Evolutionary conservation across 1,140 invertebrate genomes (phyloP).

Genomic region (Limonius californicus): DNA sequence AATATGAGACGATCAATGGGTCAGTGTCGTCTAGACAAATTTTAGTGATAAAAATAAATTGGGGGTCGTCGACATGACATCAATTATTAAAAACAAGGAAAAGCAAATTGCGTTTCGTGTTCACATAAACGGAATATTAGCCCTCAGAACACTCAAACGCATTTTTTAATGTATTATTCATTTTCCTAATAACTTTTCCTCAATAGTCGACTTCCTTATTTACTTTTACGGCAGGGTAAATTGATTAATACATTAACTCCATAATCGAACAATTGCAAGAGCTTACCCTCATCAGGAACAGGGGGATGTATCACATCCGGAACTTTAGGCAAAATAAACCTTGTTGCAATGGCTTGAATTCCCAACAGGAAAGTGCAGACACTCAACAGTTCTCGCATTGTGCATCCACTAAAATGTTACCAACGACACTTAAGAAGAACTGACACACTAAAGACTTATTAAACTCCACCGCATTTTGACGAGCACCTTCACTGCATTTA

Average conservation of each 20-base stretch:
- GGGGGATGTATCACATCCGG: constrained; percentile 47
- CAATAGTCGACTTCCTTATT: background rate
- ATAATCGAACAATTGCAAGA: too few relatives aligned
- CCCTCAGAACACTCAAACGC: background rate
- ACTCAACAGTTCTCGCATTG: background rate
- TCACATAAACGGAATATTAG: background rate
- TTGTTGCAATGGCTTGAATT: background rate
- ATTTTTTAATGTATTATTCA: constrained; percentile 1
- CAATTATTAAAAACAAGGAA: background rate
- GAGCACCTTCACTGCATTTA: background rate
- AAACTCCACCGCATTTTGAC: background rate
- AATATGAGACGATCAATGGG: background rate
- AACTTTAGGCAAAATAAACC: constrained; percentile 43
- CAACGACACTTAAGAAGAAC: background rate
- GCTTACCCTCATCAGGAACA: constrained; percentile 47
- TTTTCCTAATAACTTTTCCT: background rate
- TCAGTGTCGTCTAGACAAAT: background rate
- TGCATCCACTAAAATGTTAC: background rate
- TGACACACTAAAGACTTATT: background rate
- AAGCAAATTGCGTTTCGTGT: background rate
- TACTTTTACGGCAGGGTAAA: background rate
- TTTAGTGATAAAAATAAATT: background rate
- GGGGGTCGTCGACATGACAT: background rate
- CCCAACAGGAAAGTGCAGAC: background rate
- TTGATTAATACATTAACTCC: too few relatives aligned